phyloP scores from a whole-genome alignment of 2,888 invertebrate genomes.

The Eristalis intricaria region DNA sequence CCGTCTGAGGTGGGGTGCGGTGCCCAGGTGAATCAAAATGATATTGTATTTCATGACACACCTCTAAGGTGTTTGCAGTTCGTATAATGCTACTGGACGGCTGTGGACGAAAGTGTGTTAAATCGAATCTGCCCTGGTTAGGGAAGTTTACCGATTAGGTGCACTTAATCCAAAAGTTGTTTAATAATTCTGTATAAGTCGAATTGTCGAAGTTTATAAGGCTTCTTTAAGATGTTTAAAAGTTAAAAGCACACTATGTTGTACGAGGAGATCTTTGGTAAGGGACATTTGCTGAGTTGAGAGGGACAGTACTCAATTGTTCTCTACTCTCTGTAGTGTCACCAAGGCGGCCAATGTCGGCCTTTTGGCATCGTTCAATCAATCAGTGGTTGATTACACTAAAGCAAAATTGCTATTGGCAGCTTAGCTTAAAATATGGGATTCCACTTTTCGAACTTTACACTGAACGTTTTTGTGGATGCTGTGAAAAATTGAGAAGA shows the following conservation, averaged over 20 bases:
- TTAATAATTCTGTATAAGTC: constrained; percentile 53
- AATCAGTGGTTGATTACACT: too few species aligned
- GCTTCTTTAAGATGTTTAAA: constrained; percentile 20
- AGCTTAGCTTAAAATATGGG: too few species aligned
- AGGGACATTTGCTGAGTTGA: too few species aligned
- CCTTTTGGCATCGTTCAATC: too few species aligned
- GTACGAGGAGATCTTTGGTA: not conserved
- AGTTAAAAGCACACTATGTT: not conserved
- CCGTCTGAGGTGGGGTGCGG: not conserved
- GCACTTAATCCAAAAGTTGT: constrained; percentile 62
- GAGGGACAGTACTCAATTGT: too few species aligned
- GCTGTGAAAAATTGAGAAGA: too few species aligned
- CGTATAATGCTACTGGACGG: constrained; percentile 47
- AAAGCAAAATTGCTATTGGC: too few species aligned
- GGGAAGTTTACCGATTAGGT: constrained; percentile 64
- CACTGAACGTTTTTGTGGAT: too few species aligned
- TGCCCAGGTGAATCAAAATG: constrained; percentile 54
- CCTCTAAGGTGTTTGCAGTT: constrained; percentile 66
- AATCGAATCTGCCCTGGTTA: constrained; percentile 52
- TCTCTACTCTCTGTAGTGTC: too few species aligned
- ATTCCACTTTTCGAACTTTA: too few species aligned
- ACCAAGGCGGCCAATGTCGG: too few species aligned
- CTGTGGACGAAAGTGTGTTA: constrained; percentile 20
- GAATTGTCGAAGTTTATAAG: constrained; percentile 28
- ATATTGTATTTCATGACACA: constrained; percentile 70